Evolutionary conservation across 2,113 vertebrate genomes (phyloP).

Genomic region (Psammodynastes pulverulentus): DNA sequence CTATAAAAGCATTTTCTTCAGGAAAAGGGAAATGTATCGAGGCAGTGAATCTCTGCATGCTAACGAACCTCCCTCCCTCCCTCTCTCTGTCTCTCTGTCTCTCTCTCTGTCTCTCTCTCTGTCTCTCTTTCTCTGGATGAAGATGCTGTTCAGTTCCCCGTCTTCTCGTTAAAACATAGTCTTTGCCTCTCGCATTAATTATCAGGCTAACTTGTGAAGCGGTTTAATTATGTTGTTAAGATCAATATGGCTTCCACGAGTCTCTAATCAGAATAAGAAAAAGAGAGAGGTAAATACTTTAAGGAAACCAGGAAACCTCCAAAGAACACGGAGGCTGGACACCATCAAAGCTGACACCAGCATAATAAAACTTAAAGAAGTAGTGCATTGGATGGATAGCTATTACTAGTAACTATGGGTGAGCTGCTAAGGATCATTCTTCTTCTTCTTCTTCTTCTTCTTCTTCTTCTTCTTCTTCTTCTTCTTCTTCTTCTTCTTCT

Average conservation of each 20-base stretch:
- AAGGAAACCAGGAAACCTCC: neutral
- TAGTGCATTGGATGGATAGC: no score
- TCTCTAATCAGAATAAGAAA: neutral
- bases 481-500: no score
- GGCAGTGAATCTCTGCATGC: neutral
- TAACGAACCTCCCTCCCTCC: conserved; percentile 4
- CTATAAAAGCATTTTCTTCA: conserved; percentile 34
- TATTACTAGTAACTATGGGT: no score
- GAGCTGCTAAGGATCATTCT: no score
- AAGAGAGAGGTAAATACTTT: neutral
- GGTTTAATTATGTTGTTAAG: neutral
- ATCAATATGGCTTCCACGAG: neutral
- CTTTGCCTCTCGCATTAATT: neutral
- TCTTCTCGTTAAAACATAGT: neutral
- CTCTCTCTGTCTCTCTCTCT: no score
- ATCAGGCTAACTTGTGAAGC: neutral
- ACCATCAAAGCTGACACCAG: neutral
- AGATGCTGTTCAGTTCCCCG: no score
- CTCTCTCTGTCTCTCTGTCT: no score
- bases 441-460: no score
- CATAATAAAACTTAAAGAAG: no score
- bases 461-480: no score
- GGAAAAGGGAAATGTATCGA: conserved; percentile 20
- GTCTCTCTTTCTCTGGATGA: no score
- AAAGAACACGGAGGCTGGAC: neutral